phyloP scores from a whole-genome alignment of 2,888 invertebrate genomes.

The Torymus aiolomorphi region DNA sequence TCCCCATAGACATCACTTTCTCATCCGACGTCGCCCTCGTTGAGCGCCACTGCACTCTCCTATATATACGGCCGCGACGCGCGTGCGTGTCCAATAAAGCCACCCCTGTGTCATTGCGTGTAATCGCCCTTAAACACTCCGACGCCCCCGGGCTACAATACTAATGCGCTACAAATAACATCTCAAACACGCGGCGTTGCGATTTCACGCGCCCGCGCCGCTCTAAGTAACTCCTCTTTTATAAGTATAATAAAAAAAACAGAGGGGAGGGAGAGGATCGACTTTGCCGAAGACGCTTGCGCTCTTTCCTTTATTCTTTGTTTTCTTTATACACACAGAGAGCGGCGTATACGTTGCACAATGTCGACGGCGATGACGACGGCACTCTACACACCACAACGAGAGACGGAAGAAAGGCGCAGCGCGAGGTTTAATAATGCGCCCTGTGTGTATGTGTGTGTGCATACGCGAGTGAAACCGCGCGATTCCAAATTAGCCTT shows the following conservation, averaged over 20 bases:
- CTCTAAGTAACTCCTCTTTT: constrained; percentile 58
- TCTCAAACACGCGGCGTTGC: constrained; percentile 69
- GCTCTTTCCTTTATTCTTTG: constrained; percentile 45
- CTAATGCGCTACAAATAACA: constrained; percentile 75
- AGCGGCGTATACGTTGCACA: constrained; percentile 8
- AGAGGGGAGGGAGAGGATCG: too few relatives aligned
- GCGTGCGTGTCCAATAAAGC: constrained; percentile 70
- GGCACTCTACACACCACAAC: too few relatives aligned
- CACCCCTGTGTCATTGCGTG: constrained; percentile 74
- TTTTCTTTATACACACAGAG: constrained; percentile 44
- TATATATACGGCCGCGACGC: too few relatives aligned
- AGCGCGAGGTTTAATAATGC: too few relatives aligned
- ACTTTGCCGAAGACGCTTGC: background rate
- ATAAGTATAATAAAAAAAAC: background rate
- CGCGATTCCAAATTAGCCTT: constrained; percentile 73
- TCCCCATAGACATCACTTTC: too few relatives aligned
- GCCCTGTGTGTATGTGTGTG: too few relatives aligned
- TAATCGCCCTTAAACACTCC: constrained; percentile 76
- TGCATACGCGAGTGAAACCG: constrained; percentile 11
- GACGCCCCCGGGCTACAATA: constrained; percentile 74
- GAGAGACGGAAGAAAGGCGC: too few relatives aligned
- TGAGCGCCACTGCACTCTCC: constrained; percentile 20
- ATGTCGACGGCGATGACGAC: too few relatives aligned
- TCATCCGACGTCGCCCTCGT: too few relatives aligned
- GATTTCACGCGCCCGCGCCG: constrained; percentile 69